Conservation (phyloP, 2,797 vertebrate genomes). For the Danionella dracula region DNA sequence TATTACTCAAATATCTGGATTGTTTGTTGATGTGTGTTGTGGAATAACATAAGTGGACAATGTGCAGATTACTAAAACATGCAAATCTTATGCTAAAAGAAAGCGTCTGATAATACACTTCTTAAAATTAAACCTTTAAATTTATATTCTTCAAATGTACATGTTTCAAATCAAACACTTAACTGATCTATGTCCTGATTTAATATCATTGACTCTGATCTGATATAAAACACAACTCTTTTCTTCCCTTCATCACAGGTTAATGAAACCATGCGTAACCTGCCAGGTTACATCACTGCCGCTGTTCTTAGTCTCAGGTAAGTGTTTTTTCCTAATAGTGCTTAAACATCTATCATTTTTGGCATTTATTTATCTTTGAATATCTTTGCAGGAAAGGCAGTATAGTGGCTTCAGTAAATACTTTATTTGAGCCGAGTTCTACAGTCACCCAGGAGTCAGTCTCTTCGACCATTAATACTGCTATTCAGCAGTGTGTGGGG, state of each 20-base stretch:
- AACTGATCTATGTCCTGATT: background rate
- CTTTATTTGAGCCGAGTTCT: conserved; percentile 52
- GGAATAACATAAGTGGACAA: no score
- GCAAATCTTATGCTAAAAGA: no score
- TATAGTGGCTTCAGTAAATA: conserved; percentile 63
- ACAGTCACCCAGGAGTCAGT: conserved; percentile 29
- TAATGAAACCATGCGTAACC: background rate
- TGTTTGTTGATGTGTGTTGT: background rate
- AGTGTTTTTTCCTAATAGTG: conserved; percentile 38
- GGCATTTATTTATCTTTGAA: background rate
- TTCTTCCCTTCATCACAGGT: conserved; percentile 51
- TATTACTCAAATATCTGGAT: background rate
- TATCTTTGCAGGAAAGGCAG: conserved; percentile 60
- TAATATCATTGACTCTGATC: background rate
- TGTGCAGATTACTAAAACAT: no score
- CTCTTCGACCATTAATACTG: accelerated
- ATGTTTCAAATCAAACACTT: no score
- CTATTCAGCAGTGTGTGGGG: background rate
- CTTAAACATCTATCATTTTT: background rate
- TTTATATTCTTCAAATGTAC: no score
- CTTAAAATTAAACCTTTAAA: no score
- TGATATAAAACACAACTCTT: background rate
- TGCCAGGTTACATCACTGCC: conserved; percentile 49
- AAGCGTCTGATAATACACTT: no score
- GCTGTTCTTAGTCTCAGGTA: conserved; percentile 59